Conservation (phyloP, 2,797 vertebrate genomes). For the Alfaro cultratus region DNA sequence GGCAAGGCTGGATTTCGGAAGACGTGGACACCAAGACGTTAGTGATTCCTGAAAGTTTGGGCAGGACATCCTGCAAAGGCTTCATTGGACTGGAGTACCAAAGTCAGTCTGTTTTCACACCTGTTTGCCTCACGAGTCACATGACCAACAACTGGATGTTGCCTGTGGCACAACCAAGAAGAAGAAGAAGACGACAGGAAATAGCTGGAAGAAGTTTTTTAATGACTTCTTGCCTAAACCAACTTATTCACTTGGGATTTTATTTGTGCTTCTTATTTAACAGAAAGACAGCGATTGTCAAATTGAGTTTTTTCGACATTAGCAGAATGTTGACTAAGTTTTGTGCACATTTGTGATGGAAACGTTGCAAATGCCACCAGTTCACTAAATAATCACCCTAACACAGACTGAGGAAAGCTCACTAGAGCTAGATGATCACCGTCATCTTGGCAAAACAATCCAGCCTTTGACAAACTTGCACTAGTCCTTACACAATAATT, state of each 20-base stretch:
- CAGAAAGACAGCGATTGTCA: too few relatives aligned
- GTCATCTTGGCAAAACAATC: neutral
- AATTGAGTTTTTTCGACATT: too few relatives aligned
- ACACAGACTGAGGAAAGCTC: neutral
- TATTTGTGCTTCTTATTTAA: too few relatives aligned
- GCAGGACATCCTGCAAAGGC: neutral
- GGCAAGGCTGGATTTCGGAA: neutral
- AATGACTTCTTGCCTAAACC: too few relatives aligned
- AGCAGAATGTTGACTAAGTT: too few relatives aligned
- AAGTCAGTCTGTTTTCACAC: neutral
- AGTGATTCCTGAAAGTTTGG: neutral
- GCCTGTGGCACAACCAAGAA: too few relatives aligned
- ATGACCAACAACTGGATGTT: too few relatives aligned
- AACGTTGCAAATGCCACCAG: neutral
- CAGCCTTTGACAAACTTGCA: neutral
- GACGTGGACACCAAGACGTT: neutral
- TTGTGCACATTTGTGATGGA: too few relatives aligned
- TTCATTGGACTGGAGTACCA: neutral
- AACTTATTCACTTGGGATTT: too few relatives aligned
- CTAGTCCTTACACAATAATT: neutral
- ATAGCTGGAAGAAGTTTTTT: too few relatives aligned
- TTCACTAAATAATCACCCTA: neutral
- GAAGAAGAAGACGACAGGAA: too few relatives aligned
- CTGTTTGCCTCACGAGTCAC: too few relatives aligned
- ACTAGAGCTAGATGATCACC: neutral